Conservation (phyloP, 1,140 invertebrate genomes). For the Lethrus apterus region DNA sequence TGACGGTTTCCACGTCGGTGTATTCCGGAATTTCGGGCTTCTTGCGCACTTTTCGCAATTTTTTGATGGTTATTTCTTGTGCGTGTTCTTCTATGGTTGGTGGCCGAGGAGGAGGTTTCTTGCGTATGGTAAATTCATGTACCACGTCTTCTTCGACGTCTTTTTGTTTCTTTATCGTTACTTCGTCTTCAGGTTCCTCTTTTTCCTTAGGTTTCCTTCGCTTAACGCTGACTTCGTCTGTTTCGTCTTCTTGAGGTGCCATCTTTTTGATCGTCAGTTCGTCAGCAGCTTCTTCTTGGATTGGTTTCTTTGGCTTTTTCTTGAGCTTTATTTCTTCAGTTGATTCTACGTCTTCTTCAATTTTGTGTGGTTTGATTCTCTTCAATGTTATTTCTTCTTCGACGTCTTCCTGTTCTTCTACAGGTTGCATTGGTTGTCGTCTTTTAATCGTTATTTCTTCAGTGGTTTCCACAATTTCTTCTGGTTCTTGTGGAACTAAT, state of each 20-base stretch:
- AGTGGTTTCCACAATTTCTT: slow-evolving; percentile 51
- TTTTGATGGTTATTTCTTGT: slow-evolving; percentile 66
- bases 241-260: slow-evolving; percentile 27
- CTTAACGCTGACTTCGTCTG: slow-evolving; percentile 21
- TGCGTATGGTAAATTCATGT: slow-evolving; percentile 50
- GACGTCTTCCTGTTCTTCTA: slow-evolving; percentile 27
- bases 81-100: slow-evolving; percentile 59
- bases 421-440: slow-evolving; percentile 23
- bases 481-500: background rate
- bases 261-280: slow-evolving; percentile 25
- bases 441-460: slow-evolving; percentile 63
- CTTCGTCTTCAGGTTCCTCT: slow-evolving; percentile 24
- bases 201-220: slow-evolving; percentile 37
- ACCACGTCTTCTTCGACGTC: slow-evolving; percentile 37
- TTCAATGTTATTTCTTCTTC: slow-evolving; percentile 32
- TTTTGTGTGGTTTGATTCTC: slow-evolving; percentile 27
- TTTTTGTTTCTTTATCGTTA: slow-evolving; percentile 31
- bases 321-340: slow-evolving; percentile 14
- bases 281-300: slow-evolving; percentile 18
- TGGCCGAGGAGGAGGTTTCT: slow-evolving; percentile 40
- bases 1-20: slow-evolving; percentile 61
- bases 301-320: slow-evolving; percentile 14
- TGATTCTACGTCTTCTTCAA: slow-evolving; percentile 7
- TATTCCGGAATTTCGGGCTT: slow-evolving; percentile 60
- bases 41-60: slow-evolving; percentile 57